Evolutionary conservation across 2,888 invertebrate genomes (phyloP).

Genomic region (Protula sp.): DNA sequence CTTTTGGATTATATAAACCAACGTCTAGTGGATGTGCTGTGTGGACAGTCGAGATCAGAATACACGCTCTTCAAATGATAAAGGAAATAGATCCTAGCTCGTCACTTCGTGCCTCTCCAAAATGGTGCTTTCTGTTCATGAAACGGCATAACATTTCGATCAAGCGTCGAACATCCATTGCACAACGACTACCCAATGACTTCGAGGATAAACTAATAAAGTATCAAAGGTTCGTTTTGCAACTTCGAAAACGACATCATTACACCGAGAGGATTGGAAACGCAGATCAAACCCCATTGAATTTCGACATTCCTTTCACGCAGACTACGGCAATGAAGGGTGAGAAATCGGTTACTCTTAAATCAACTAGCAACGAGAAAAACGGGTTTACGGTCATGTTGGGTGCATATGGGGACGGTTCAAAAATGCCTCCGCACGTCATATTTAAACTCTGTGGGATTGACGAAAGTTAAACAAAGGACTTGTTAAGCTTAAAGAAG

Average conservation of each 20-base stretch:
- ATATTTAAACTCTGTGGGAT: constrained; percentile 6
- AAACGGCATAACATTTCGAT: neutral
- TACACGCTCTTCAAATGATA: no score
- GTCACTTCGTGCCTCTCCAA: neutral
- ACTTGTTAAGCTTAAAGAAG: no score
- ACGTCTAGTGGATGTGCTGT: neutral
- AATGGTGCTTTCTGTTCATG: no score
- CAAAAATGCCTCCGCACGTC: constrained; percentile 6
- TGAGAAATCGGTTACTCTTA: neutral
- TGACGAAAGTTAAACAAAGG: no score
- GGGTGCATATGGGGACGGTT: no score
- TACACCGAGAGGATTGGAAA: no score
- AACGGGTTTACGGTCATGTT: no score
- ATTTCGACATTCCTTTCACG: neutral
- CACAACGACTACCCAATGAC: no score
- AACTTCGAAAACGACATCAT: neutral
- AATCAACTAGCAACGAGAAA: constrained; percentile 11
- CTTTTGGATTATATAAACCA: no score
- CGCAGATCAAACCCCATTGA: constrained; percentile 2
- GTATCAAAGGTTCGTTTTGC: no score
- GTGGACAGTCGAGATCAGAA: neutral
- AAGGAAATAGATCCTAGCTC: no score
- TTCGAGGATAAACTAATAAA: no score
- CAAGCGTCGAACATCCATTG: neutral
- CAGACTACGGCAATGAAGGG: constrained; percentile 1